phyloP scores from a whole-genome alignment of 2,797 vertebrate genomes.

The Sebastes paucispinis region DNA sequence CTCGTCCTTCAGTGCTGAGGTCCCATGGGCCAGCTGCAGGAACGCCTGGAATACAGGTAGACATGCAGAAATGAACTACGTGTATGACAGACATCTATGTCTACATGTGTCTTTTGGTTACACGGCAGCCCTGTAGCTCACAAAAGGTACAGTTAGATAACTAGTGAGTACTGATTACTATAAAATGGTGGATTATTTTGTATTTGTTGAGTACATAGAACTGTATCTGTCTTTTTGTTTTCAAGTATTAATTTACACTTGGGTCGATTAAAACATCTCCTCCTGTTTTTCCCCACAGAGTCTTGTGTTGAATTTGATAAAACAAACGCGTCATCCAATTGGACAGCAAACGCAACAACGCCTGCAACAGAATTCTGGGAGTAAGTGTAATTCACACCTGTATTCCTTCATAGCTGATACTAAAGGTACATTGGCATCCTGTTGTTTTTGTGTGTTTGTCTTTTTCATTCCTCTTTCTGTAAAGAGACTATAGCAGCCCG shows the following conservation, averaged over 20 bases:
- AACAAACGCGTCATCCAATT: conserved; percentile 81
- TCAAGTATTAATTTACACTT: neutral
- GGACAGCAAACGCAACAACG: conserved; percentile 86
- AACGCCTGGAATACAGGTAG: conserved; percentile 79
- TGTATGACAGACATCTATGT: neutral
- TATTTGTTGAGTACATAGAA: neutral
- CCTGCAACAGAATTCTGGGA: conserved; percentile 95
- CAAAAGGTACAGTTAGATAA: neutral
- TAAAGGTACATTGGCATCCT: neutral
- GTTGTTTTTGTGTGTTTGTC: neutral
- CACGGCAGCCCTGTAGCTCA: neutral
- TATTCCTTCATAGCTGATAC: neutral
- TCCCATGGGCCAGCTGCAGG: conserved; percentile 77
- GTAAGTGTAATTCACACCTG: conserved; percentile 79
- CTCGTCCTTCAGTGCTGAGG: conserved; percentile 70
- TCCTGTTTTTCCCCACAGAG: conserved; percentile 42
- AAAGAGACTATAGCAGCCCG: neutral
- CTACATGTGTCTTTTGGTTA: neutral
- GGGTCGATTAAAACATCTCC: neutral
- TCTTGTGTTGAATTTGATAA: conserved; percentile 87
- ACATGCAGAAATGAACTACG: neutral
- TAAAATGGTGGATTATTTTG: neutral
- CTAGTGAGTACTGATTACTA: neutral
- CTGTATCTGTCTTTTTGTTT: neutral
- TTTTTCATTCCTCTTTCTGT: neutral